These are phyloP conservation scores for Papilio xuthus DNA, from an alignment of 1,140 invertebrate genomes.

Conservation along the genomic window DNA sequence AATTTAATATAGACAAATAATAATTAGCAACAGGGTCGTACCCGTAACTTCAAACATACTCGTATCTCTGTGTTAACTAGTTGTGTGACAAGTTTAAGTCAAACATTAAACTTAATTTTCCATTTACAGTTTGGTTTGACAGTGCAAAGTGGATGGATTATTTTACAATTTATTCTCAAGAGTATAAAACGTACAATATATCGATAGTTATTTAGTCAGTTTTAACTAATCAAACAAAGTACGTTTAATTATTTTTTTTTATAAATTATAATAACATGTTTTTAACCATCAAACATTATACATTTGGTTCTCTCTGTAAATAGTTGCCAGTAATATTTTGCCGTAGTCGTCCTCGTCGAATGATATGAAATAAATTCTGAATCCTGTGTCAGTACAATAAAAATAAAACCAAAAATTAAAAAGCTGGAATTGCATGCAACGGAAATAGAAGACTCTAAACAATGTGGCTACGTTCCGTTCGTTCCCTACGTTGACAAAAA, in stretches of 20 bases:
- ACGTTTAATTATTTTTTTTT: too few relatives aligned
- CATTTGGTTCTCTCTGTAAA: too few relatives aligned
- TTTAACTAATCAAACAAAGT: too few relatives aligned
- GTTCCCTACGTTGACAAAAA: neutral
- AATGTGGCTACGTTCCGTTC: neutral
- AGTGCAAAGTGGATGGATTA: too few relatives aligned
- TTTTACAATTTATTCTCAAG: neutral
- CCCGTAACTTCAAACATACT: neutral
- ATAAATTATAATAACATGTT: too few relatives aligned
- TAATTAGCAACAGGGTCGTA: constrained; percentile 2
- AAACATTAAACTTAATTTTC: constrained; percentile 4
- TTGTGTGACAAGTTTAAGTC: neutral
- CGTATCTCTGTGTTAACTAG: neutral
- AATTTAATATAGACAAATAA: neutral
- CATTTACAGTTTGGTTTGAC: neutral
- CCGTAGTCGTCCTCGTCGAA: too few relatives aligned
- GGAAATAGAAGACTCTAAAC: neutral
- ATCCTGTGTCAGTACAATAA: too few relatives aligned
- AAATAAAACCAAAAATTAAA: neutral
- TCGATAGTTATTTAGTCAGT: too few relatives aligned
- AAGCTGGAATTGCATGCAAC: neutral
- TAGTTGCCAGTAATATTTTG: too few relatives aligned
- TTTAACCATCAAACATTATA: too few relatives aligned
- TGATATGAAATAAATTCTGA: too few relatives aligned
- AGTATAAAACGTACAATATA: too few relatives aligned